Conservation (phyloP, 2,113 vertebrate genomes). For the Cheilinus undulatus region DNA sequence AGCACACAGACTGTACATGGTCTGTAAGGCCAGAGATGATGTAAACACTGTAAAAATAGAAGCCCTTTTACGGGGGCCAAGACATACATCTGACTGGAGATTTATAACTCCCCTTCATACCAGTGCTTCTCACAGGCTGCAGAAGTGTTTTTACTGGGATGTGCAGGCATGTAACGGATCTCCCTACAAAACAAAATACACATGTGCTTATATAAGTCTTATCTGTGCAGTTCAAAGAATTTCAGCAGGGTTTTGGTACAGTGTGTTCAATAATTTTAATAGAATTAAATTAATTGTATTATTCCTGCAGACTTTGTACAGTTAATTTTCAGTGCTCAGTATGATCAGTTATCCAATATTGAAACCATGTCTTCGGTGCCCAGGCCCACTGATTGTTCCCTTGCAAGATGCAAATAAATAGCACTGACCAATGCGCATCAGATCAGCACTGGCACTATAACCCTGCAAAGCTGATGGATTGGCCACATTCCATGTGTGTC, state of each 20-base stretch:
- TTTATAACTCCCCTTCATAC: slow-evolving; percentile 3
- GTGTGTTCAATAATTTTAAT: neutral
- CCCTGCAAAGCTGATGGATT: too few species aligned
- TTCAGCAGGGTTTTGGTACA: too few species aligned
- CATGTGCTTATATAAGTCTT: neutral
- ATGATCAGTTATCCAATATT: too few species aligned
- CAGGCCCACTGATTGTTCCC: too few species aligned
- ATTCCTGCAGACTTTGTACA: neutral
- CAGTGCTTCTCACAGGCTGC: neutral
- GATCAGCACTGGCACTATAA: too few species aligned
- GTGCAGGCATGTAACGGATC: neutral
- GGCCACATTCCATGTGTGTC: too few species aligned
- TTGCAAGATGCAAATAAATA: too few species aligned
- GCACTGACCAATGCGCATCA: too few species aligned
- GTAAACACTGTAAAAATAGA: slow-evolving; percentile 46
- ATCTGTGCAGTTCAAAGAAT: neutral
- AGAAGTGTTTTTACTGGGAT: slow-evolving; percentile 28
- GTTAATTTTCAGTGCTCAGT: neutral
- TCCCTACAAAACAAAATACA: neutral
- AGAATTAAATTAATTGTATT: too few species aligned
- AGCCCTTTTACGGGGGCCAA: neutral
- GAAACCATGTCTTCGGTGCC: too few species aligned
- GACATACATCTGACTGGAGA: slow-evolving; percentile 1
- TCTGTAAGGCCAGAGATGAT: slow-evolving; percentile 9
- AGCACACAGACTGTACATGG: slow-evolving; percentile 24